Conservation (phyloP, 2,797 vertebrate species). For the Taenioides sp. region DNA sequence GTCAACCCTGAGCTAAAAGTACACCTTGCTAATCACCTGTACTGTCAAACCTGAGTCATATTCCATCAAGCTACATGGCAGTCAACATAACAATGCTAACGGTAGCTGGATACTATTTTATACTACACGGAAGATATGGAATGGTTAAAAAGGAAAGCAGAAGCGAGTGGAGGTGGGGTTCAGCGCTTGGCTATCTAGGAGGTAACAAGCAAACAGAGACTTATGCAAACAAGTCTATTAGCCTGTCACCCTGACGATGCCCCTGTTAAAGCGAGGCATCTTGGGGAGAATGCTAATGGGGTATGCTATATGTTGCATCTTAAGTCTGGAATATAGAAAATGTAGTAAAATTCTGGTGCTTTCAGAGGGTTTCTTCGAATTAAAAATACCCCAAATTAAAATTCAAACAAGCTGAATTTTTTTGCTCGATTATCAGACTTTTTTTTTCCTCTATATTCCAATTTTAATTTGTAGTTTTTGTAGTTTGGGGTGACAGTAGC, state of each 20-base stretch:
- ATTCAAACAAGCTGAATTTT: no score
- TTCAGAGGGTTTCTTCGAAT: no score
- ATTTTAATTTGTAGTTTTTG: no score
- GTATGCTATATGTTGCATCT: constrained; percentile 14
- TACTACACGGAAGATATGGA: constrained; percentile 2
- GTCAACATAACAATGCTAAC: not conserved
- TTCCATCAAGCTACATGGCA: constrained; percentile 17
- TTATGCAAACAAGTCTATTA: constrained; percentile 59
- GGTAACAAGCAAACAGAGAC: constrained; percentile 30
- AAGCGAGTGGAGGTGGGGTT: constrained; percentile 17
- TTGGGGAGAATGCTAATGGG: constrained; percentile 44
- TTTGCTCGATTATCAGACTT: no score
- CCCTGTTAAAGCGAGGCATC: constrained; percentile 39
- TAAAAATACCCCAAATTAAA: no score
- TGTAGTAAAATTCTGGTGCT: no score
- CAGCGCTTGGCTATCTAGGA: constrained; percentile 34
- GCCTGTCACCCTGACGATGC: constrained; percentile 46
- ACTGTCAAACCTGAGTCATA: constrained; percentile 24
- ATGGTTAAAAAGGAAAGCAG: not conserved
- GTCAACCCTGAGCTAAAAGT: constrained; percentile 31
- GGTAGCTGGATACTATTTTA: constrained; percentile 13
- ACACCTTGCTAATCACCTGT: constrained; percentile 39
- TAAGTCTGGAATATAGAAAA: constrained; percentile 2
- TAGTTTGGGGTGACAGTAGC: no score
- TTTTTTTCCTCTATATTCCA: no score